These are phyloP conservation scores for Edolisoma coerulescens DNA, from an alignment of 2,113 vertebrate species.

Conservation along the genomic window DNA sequence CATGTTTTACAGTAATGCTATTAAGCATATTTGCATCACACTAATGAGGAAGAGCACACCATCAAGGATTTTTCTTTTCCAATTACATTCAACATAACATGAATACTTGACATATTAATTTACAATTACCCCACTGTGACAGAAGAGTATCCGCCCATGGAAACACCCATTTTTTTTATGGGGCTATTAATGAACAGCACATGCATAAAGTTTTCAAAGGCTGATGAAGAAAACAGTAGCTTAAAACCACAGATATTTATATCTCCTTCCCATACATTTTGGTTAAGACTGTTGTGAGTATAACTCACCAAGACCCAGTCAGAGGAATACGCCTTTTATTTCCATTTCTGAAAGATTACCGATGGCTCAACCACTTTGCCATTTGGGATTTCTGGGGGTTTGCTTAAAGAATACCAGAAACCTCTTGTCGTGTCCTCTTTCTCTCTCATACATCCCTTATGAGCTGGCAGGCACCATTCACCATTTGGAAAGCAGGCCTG, in stretches of 20 bases:
- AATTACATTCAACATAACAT: neutral
- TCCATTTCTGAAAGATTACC: neutral
- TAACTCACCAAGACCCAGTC: neutral
- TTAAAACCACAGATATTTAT: neutral
- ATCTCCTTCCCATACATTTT: neutral
- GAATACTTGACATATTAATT: neutral
- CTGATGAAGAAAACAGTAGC: neutral
- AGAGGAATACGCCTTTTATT: neutral
- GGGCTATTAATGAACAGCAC: neutral
- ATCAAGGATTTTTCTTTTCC: neutral
- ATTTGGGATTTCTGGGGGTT: neutral
- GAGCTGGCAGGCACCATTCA: neutral
- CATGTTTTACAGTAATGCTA: neutral
- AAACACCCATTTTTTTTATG: neutral
- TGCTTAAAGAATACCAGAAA: neutral
- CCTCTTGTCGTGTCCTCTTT: neutral
- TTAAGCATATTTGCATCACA: neutral
- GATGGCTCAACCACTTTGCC: neutral
- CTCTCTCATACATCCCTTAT: neutral
- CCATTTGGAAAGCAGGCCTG: slow-evolving; percentile 1
- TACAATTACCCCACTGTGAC: neutral
- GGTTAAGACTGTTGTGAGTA: neutral
- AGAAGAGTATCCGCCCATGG: neutral
- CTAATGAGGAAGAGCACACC: neutral
- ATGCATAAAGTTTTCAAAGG: neutral